Base-by-base conservation (phyloP, 2,797 vertebrate species). In the Onychomys arenicola region DNA sequence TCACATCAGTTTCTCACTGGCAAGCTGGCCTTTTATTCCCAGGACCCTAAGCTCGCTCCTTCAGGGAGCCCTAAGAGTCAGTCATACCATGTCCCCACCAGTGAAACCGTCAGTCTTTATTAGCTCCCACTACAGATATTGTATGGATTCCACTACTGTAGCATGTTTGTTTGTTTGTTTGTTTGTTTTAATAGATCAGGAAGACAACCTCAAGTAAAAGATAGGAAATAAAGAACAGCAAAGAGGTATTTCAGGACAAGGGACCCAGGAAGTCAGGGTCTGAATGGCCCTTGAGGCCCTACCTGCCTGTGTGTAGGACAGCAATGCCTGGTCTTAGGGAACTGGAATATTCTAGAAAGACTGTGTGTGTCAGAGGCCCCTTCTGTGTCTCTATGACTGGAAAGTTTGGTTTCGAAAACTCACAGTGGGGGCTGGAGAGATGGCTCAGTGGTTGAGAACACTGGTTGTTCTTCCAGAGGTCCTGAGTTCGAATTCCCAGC, bases 61-160 rank as follows among this genome's bases (percentile, higher is more conserved):
- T 21, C 63, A 40, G 37, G 83, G 63, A 88, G 21, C 69, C 57
- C 0, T 14, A 32, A 23, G 40, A 8, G 16, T 57, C 52, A 25
- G 0, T 6, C 19, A 69, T 2, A 0, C 65, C 7, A 0, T 27
- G 25, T 6, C 6, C 27, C 17, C 3, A 0, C 25, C 0, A 0
- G 12, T 5, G 43, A 6, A 21, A 9, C 55, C 55, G 0, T 19
- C 12, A 5, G 46, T 49, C 55, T 43, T 10, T 19, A 55, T 57
- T 57, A 43, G 32, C 55, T 10, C 9, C 88, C 34, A 1, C 27
- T 71, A 37, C 27, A 29, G 40, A 14, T 80, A n/a, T 21, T 4
- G 0, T 7, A 5, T 34, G 16, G 32, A 43, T 52, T 61, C 19
- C 1, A 0, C 37, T 29, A 69, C 32, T 23, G 13, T n/a, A 49